These are phyloP conservation scores for Drosophila hamatofila DNA, from an alignment of 2,888 invertebrate genomes.

Conservation along the genomic window DNA sequence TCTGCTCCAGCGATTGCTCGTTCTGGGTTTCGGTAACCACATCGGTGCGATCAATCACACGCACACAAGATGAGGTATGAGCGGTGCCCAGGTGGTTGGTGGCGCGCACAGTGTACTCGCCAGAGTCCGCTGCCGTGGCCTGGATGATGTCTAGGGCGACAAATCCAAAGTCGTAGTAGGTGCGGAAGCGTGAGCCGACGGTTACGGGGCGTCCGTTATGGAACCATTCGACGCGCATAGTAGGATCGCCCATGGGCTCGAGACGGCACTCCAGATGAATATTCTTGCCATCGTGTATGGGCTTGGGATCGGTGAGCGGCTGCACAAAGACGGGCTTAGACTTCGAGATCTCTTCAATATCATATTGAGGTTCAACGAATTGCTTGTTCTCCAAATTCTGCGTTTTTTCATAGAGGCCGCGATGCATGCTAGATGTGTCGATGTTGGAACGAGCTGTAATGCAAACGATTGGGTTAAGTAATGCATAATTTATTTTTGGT, in stretches of 20 bases:
- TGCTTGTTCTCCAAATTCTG: constrained; percentile 93
- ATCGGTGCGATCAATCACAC: constrained; percentile 92
- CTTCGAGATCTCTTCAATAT: constrained; percentile 96
- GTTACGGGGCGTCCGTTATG: constrained; percentile 96
- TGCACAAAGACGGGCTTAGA: constrained; percentile 97
- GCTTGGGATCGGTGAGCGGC: constrained; percentile 94
- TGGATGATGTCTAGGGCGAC: constrained; percentile 98
- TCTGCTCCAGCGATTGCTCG: constrained; percentile 96
- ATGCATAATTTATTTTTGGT: not conserved
- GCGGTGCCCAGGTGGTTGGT: constrained; percentile 97
- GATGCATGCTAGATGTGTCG: constrained; percentile 96
- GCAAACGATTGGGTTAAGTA: not conserved
- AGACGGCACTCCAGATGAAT: constrained; percentile 96
- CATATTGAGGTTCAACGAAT: constrained; percentile 94
- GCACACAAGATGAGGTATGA: constrained; percentile 95
- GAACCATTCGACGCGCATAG: constrained; percentile 98
- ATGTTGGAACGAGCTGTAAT: constrained; percentile 93
- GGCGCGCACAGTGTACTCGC: constrained; percentile 97
- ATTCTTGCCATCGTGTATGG: constrained; percentile 94
- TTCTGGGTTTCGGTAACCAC: constrained; percentile 95
- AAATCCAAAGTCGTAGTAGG: constrained; percentile 98
- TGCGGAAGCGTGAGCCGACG: constrained; percentile 96
- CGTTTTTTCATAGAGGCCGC: constrained; percentile 94
- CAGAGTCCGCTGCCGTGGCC: constrained; percentile 96
- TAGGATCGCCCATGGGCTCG: constrained; percentile 98